Conservation (phyloP, 1,140 invertebrate species). For the Cherax destructor region DNA sequence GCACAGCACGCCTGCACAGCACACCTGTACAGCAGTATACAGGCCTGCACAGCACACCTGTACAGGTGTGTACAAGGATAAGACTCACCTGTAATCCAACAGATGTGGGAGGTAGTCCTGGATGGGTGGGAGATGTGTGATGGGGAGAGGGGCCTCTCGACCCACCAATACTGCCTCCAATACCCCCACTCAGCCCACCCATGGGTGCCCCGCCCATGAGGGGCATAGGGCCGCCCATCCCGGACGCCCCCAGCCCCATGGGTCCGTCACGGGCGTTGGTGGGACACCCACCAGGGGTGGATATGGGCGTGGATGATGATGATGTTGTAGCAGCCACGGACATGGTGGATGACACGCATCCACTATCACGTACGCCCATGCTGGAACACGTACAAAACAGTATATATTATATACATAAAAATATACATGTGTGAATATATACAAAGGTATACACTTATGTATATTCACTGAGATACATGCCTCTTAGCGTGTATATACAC, state of each 20-base stretch:
- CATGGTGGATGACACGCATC: slow-evolving; percentile 12
- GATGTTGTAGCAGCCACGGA: slow-evolving; percentile 36
- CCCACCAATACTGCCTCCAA: slow-evolving; percentile 45
- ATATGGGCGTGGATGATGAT: slow-evolving; percentile 46
- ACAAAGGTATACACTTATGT: too few species aligned
- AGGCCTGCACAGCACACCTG: background rate
- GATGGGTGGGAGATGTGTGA: slow-evolving; percentile 70
- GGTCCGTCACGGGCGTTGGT: slow-evolving; percentile 49
- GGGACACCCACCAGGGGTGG: slow-evolving; percentile 30
- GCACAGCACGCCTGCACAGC: too few species aligned
- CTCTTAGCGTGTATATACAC: too few species aligned
- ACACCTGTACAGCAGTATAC: too few species aligned
- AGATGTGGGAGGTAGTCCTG: slow-evolving; percentile 39
- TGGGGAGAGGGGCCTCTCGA: slow-evolving; percentile 74
- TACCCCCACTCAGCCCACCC: slow-evolving; percentile 48
- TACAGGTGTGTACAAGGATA: background rate
- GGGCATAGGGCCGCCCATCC: slow-evolving; percentile 56
- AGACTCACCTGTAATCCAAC: slow-evolving; percentile 56
- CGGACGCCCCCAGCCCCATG: slow-evolving; percentile 48
- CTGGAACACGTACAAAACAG: background rate
- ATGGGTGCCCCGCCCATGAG: slow-evolving; percentile 47
- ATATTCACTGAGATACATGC: too few species aligned
- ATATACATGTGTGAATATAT: too few species aligned
- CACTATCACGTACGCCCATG: slow-evolving; percentile 37
- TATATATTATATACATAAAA: background rate